Percentiles rank a stretch among this genome's conserved stretches.
Evolutionary conservation across 2,113 vertebrate species (phyloP).

Genomic region (Semnornis frantzii): DNA sequence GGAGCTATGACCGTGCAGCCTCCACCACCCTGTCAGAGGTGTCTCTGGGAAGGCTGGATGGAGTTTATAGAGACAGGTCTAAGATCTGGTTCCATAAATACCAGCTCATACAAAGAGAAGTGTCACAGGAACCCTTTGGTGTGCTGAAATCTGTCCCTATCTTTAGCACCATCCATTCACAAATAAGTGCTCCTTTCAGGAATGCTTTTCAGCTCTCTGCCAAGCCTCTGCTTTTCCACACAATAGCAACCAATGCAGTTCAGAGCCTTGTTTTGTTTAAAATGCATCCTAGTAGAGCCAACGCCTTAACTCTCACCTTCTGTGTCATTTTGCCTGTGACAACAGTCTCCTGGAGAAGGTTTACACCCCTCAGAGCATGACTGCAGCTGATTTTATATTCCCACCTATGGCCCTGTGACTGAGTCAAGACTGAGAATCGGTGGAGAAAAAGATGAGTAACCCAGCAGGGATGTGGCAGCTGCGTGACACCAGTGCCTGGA

Average conservation of each 20-base stretch:
- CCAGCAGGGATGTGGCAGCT: not conserved
- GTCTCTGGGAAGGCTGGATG: not conserved
- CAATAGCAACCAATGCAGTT: not conserved
- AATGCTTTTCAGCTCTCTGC: not conserved
- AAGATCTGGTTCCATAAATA: not conserved
- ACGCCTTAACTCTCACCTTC: not conserved
- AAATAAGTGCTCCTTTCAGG: not conserved
- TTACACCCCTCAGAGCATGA: not conserved
- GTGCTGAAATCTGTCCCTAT: not conserved
- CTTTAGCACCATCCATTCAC: not conserved
- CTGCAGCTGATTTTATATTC: not conserved
- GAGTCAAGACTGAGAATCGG: not conserved
- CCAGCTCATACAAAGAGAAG: not conserved
- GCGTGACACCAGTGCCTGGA: not conserved
- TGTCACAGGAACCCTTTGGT: not conserved
- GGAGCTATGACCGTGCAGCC: fast-evolving
- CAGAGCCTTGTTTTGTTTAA: not conserved
- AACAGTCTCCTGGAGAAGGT: not conserved
- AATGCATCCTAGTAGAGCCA: not conserved
- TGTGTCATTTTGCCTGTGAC: not conserved
- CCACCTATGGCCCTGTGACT: not conserved
- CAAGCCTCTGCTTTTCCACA: not conserved
- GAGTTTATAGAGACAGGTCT: too few relatives aligned
- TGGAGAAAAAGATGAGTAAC: not conserved
- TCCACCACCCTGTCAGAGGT: fast-evolving